Evolutionary conservation across 2,113 vertebrate genomes (phyloP), one percentile per base, ranked within the genome.

Genomic region (Semnornis frantzii): DNA sequence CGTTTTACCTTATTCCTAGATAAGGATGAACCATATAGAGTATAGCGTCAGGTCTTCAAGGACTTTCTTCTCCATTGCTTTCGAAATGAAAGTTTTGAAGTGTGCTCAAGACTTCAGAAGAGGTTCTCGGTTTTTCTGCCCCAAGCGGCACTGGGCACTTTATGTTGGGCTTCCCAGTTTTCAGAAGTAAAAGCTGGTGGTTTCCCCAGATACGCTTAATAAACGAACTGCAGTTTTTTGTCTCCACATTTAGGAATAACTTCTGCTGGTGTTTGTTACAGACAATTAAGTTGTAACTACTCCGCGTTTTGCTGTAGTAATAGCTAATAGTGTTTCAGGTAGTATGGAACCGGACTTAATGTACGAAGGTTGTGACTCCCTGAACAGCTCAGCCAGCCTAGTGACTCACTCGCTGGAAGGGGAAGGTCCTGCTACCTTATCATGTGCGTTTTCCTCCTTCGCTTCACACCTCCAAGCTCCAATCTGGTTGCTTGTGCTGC

Each of bases 101-200:
- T 7, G 33, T 2, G 15, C 15, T 28, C 8, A 15, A 2, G 21
- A 20, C 6, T 7, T 16, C n/a, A 1, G n/a, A 4, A 13, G 18
- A 11, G 27, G 46, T n/a, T 71, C 11, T 17, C 19, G 2, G 8
- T 21, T 13, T 20, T 46, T 46, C 27, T 20, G 52, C n/a, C 2
- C 3, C 1, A 23, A 42, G 44, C 1, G 10, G 19, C 46, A 0
- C 48, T n/a, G 46, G 23, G 12, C 1, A 3, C 20, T 44, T n/a
- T 1, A 6, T 10, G 14, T 10, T 9, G 20, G 21, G 12, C 42
- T 55, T 74, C 21, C 3, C 3, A 2, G 2, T 27, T 55, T 73
- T 68, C 15, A 2, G 14, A 30, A 57, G 27, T 8, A 81, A 59
- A 78, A 71, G 13, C 8, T 46, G 28, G 24, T 52, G 42, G 30